Percentiles rank a stretch among this genome's conserved stretches.
These are phyloP conservation scores for Polietes domitor DNA, from an alignment of 2,888 invertebrate genomes.

Conservation along the genomic window DNA sequence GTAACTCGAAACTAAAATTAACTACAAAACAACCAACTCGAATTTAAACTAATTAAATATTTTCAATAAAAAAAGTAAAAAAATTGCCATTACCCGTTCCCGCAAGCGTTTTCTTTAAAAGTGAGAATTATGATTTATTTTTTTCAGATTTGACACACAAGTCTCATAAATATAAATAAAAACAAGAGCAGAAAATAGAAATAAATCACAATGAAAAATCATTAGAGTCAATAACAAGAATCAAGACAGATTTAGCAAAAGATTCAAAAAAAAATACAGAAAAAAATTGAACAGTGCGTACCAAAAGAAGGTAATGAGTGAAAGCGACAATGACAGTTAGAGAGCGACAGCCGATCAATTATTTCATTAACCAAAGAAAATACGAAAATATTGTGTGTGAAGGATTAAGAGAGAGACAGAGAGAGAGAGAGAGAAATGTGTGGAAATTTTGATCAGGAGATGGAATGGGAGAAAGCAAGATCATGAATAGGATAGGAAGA, in stretches of 20 bases:
- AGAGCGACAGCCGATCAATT: not conserved
- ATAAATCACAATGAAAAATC: constrained; percentile 42
- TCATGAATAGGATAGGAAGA: not conserved
- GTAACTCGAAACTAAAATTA: constrained; percentile 53
- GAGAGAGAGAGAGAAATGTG: not conserved
- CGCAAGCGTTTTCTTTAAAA: constrained; percentile 74
- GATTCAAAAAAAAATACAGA: constrained; percentile 64
- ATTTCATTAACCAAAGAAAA: constrained; percentile 46
- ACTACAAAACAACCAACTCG: constrained; percentile 47
- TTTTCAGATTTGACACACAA: constrained; percentile 33
- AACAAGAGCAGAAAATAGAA: constrained; percentile 51
- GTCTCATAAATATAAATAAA: constrained; percentile 37
- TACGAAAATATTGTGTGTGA: constrained; percentile 34
- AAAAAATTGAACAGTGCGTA: constrained; percentile 7
- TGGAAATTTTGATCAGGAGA: not conserved
- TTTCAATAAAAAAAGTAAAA: constrained; percentile 66
- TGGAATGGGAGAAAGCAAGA: not conserved
- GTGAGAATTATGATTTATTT: constrained; percentile 30
- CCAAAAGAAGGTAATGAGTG: not conserved
- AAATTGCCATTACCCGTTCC: constrained; percentile 81
- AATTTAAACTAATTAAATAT: constrained; percentile 52
- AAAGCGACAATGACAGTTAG: not conserved
- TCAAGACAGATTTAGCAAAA: constrained; percentile 25
- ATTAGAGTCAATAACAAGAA: constrained; percentile 28
- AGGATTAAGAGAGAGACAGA: too few relatives aligned